Conservation (phyloP, 2,888 invertebrate species). For the Agrochola lychnidis region DNA sequence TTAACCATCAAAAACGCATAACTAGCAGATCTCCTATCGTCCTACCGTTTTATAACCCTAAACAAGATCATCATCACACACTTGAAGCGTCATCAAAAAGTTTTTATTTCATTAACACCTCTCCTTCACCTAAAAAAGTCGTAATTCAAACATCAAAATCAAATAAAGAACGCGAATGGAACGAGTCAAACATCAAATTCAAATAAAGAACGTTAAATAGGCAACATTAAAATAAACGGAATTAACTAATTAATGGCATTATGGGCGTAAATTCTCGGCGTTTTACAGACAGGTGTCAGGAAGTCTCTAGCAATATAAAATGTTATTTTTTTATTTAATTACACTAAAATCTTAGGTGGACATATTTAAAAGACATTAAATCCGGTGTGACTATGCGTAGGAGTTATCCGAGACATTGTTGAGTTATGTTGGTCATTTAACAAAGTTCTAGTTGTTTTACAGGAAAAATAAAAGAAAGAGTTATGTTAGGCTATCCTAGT, state of each 20-base stretch:
- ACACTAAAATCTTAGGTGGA: conserved; percentile 64
- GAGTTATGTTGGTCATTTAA: conserved; percentile 39
- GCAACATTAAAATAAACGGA: conserved; percentile 69
- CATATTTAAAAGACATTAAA: conserved; percentile 59
- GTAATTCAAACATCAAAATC: conserved; percentile 65
- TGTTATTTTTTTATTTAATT: conserved; percentile 70
- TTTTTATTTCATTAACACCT: conserved; percentile 45
- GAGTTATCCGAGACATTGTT: conserved; percentile 51
- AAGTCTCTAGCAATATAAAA: conserved; percentile 61
- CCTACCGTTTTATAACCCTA: conserved; percentile 41
- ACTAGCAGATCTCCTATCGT: conserved; percentile 3
- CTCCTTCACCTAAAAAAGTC: conserved; percentile 48
- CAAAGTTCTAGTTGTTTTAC: conserved; percentile 31
- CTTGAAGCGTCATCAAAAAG: conserved; percentile 34
- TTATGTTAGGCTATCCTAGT: conserved; percentile 12
- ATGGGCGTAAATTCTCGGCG: conserved; percentile 71
- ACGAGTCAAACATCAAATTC: conserved; percentile 63
- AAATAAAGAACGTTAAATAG: conserved; percentile 70
- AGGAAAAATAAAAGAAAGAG: conserved; percentile 40
- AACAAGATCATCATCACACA: conserved; percentile 28
- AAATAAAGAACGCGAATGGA: conserved; percentile 68
- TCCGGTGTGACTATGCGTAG: conserved; percentile 52
- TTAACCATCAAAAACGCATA: conserved; percentile 29
- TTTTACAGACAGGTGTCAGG: conserved; percentile 72
- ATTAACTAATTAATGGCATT: conserved; percentile 68